Evolutionary conservation across 2,113 vertebrate species (phyloP).

Genomic region (Condylura cristata): DNA sequence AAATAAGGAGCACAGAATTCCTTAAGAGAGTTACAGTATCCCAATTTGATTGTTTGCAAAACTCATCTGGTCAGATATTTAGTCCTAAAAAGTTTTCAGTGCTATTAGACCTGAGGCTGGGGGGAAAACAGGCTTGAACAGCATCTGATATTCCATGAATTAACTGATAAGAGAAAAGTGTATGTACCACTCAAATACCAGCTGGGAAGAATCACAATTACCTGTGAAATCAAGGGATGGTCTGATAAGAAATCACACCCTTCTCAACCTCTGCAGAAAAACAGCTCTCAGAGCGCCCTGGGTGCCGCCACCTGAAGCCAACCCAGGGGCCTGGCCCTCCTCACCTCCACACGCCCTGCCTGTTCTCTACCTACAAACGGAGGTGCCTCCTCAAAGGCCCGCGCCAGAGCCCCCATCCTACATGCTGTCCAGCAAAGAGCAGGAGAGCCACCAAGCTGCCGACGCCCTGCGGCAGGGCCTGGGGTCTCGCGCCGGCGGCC

Average conservation of each 20-base stretch:
- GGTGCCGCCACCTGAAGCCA: too few species aligned
- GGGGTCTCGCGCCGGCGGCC: too few species aligned
- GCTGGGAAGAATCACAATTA: not conserved
- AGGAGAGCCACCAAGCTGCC: not conserved
- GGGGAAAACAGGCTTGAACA: not conserved
- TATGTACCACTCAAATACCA: not conserved
- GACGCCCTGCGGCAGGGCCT: too few species aligned
- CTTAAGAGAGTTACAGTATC: not conserved
- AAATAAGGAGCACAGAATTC: not conserved
- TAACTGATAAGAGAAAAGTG: not conserved
- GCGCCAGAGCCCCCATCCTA: not conserved
- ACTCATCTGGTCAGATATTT: not conserved
- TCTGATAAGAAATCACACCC: not conserved
- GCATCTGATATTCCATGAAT: not conserved
- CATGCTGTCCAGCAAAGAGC: not conserved
- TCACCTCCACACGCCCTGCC: not conserved
- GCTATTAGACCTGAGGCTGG: not conserved
- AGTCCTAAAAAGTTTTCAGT: constrained; percentile 9
- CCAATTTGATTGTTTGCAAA: not conserved
- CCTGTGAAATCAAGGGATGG: not conserved
- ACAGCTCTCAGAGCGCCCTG: not conserved
- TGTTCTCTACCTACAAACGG: not conserved
- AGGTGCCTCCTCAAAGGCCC: not conserved
- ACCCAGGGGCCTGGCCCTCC: too few species aligned
- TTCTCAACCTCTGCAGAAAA: constrained; percentile 24